These are phyloP conservation scores for Nomada flava DNA, from an alignment of 2,888 invertebrate species.

Conservation along the genomic window DNA sequence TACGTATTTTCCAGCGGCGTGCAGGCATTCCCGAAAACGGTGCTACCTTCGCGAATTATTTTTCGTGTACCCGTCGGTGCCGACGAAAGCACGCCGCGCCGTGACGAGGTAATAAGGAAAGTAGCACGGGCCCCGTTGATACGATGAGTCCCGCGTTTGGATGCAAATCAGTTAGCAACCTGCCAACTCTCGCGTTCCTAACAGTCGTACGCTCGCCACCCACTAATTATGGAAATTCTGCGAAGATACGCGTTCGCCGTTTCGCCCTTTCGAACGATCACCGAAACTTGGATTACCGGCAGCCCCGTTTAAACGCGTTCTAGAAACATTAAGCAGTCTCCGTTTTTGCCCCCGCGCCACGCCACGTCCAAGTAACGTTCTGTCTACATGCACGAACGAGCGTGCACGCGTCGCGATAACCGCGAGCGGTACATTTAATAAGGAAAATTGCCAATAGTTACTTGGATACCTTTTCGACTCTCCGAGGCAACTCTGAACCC, in stretches of 20 bases:
- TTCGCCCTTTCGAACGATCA: slow-evolving; percentile 35
- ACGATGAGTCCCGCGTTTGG: slow-evolving; percentile 37
- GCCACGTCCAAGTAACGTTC: neutral
- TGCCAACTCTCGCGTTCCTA: slow-evolving; percentile 46
- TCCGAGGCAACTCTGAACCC: neutral
- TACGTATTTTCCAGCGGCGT: no score
- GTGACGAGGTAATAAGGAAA: slow-evolving; percentile 52
- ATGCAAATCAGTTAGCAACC: slow-evolving; percentile 59
- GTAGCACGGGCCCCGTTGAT: slow-evolving; percentile 37
- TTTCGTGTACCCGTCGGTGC: slow-evolving; percentile 8
- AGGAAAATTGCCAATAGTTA: slow-evolving; percentile 21
- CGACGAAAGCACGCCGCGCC: slow-evolving; percentile 23
- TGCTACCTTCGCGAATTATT: slow-evolving; percentile 9
- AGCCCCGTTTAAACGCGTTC: slow-evolving; percentile 21
- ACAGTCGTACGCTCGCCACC: slow-evolving; percentile 54
- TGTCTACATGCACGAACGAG: neutral
- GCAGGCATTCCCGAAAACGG: neutral
- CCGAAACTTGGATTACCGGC: slow-evolving; percentile 38
- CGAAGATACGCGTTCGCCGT: slow-evolving; percentile 11
- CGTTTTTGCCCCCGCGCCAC: neutral
- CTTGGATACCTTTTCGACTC: neutral
- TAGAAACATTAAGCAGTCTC: slow-evolving; percentile 14
- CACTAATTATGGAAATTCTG: slow-evolving; percentile 57
- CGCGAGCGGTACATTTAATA: neutral
- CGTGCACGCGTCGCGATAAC: neutral